Base-by-base conservation (phyloP, 1,140 invertebrate genomes). In the Ceratina japonica region DNA sequence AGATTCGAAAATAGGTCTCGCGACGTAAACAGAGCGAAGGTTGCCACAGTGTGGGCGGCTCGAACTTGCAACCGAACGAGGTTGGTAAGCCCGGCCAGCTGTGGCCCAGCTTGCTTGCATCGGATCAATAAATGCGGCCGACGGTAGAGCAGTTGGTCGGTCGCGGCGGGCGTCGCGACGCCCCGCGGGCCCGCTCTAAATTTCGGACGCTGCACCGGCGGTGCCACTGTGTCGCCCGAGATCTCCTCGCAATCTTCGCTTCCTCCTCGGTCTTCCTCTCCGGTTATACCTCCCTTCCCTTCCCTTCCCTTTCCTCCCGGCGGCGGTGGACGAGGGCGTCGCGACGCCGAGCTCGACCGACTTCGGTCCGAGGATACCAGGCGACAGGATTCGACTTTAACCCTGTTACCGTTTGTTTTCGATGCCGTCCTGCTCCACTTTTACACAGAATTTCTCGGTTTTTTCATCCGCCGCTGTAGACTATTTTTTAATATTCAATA, bases 61-160 rank as follows among this genome's bases (percentile, higher is more conserved):
- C 65, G 75, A 79, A 75, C 59, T 75, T 71, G 71, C 71, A 66
- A 80, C 37, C 72, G 73, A 66, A 77, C 75, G 73, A 75, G 74
- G 66, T 71, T 68, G 69, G 54, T 71, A 84, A 82, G 61, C 76
- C 83, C 77, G 80, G 83, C 80, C 80, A 85, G 83, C 80, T 83
- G 80, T 85, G 83, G 76, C 68, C 75, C 63, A 77, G 80, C 75
- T 83, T 74, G 80, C 68, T 79, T 82, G 83, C 83, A 84, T 71
- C 54, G 54, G 85, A 86, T 86, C 85, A 86, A 86, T 86, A 86
- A 83, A 79, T 66, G 75, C 1, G n/a, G 61, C 31, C 69, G 62
- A 75, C 79, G 71, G 77, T 56, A 56, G 16, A 56, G 54, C 16
- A 56, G 54, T 85, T 84, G 84, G 81, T 74, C 72, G 16, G 3